Evolutionary conservation across 2,113 vertebrate species (phyloP).

Genomic region (Salvelinus sp.): DNA sequence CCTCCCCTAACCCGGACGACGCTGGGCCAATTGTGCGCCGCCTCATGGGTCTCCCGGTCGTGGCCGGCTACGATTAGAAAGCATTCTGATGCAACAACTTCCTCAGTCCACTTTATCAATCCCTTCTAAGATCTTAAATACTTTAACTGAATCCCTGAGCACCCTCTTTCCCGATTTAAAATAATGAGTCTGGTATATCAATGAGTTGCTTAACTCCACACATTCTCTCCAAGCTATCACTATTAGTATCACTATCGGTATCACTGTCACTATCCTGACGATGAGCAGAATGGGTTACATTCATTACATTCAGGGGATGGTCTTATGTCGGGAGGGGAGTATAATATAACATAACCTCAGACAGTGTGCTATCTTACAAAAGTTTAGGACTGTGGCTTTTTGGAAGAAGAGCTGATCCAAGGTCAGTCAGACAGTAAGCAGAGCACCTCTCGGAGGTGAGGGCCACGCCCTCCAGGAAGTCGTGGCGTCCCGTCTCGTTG

Average conservation of each 20-base stretch:
- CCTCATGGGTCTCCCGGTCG: no score
- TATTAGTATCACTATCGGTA: not conserved
- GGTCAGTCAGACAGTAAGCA: constrained; percentile 1
- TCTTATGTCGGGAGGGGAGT: not conserved
- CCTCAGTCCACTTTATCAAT: constrained; percentile 18
- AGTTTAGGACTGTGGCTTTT: not conserved
- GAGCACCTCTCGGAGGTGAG: constrained; percentile 87
- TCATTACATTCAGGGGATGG: not conserved
- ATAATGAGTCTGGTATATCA: constrained; percentile 48
- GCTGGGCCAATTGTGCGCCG: no score
- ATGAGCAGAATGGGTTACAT: constrained; percentile 2
- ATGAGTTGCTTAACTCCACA: constrained; percentile 43
- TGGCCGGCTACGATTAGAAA: not conserved
- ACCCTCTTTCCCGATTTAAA: constrained; percentile 43
- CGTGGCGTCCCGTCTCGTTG: constrained; percentile 82
- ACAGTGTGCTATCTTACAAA: constrained; percentile 1
- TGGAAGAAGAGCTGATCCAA: not conserved
- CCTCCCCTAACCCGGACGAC: no score
- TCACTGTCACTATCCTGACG: not conserved
- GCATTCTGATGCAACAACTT: not conserved
- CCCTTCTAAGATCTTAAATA: constrained; percentile 41
- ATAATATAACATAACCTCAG: not conserved
- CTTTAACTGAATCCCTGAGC: constrained; percentile 45
- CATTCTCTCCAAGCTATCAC: constrained; percentile 36
- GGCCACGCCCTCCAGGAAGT: constrained; percentile 87